Conservation (phyloP, 2,113 vertebrate genomes). For the Ellobius talpinus region DNA sequence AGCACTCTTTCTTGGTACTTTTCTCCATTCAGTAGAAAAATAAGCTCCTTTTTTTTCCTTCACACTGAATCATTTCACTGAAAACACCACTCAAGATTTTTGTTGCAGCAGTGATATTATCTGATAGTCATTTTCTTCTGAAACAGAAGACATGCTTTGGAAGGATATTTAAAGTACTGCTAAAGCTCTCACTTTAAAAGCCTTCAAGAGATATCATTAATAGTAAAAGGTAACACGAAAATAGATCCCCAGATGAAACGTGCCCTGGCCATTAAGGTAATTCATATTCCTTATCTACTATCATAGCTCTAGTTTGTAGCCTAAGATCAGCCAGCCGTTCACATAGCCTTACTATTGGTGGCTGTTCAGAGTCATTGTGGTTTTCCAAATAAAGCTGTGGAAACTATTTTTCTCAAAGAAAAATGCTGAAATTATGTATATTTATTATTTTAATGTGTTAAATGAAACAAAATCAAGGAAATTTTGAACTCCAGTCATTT, state of each 20-base stretch:
- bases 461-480: neutral
- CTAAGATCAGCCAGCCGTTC: slow-evolving; percentile 19
- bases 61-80: slow-evolving; percentile 58
- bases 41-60: neutral
- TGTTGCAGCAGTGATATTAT: slow-evolving; percentile 42
- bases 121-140: slow-evolving; percentile 57
- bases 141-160: slow-evolving; percentile 42
- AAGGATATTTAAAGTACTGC: slow-evolving; percentile 55
- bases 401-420: neutral
- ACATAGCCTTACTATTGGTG: neutral
- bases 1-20: slow-evolving; percentile 28
- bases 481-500: neutral
- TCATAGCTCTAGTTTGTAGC: neutral
- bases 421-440: neutral
- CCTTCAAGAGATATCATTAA: slow-evolving; percentile 32
- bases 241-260: slow-evolving; percentile 29
- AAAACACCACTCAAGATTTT: slow-evolving; percentile 36
- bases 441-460: neutral
- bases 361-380: neutral
- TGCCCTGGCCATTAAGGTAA: slow-evolving; percentile 27
- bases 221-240: slow-evolving; percentile 52
- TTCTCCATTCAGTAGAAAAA: slow-evolving; percentile 61
- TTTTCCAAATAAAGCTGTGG: slow-evolving; percentile 19
- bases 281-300: neutral
- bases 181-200: slow-evolving; percentile 29